Conservation (phyloP, 2,113 vertebrate species). For the Aptenodytes patagonicus region DNA sequence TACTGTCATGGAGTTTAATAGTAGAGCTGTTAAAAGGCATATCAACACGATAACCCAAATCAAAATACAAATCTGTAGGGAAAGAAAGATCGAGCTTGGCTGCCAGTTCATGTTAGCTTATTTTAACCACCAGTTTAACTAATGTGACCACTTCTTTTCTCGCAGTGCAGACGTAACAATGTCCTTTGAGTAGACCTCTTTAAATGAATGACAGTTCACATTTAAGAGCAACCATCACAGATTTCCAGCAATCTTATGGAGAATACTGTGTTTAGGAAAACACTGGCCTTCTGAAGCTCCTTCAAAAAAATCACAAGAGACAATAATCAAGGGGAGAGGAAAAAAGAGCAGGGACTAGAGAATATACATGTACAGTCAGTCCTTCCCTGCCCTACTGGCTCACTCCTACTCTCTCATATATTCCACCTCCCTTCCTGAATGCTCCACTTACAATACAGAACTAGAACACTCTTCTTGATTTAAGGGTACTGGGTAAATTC, state of each 20-base stretch:
- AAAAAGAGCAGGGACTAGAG: not conserved
- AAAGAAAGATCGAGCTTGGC: not conserved
- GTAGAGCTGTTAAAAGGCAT: not conserved
- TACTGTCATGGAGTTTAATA: not conserved
- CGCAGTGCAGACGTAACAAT: fast-evolving
- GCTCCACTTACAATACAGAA: not conserved
- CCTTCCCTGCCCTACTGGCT: not conserved
- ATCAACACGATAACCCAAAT: not conserved
- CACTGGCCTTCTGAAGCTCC: not conserved
- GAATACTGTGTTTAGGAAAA: not conserved
- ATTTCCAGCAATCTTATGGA: not conserved
- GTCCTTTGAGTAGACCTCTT: not conserved
- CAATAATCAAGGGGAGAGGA: not conserved
- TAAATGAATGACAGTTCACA: not conserved
- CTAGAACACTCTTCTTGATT: not conserved
- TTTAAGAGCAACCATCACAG: not conserved
- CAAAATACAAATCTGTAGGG: not conserved
- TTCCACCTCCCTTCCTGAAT: not conserved
- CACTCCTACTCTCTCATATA: not conserved
- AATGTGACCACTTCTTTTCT: not conserved
- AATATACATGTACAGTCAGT: not conserved
- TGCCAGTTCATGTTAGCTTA: not conserved
- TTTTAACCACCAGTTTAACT: not conserved
- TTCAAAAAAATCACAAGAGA: not conserved
- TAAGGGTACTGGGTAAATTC: not conserved